These are phyloP conservation scores for Chelidonichthys spinosus DNA, from an alignment of 2,797 vertebrate genomes.

Conservation along the genomic window DNA sequence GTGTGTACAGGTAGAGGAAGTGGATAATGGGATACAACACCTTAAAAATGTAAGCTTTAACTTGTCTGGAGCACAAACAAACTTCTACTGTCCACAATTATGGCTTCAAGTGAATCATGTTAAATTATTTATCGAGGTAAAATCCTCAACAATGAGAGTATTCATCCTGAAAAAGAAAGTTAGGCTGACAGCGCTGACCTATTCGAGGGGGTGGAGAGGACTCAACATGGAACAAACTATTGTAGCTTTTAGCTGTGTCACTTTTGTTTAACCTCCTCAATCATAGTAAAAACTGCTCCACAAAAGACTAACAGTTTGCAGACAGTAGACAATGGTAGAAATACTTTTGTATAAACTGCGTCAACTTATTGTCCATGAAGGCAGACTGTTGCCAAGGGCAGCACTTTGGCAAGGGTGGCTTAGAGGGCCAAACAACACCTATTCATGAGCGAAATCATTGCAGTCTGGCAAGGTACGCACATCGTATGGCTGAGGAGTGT, in stretches of 20 bases:
- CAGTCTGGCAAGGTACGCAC: no score
- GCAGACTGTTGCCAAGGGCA: no score
- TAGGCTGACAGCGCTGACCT: not conserved
- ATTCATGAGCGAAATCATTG: no score
- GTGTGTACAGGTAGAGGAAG: slow-evolving; percentile 1
- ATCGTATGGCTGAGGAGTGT: no score
- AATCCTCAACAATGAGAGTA: slow-evolving; percentile 3
- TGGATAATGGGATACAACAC: slow-evolving; percentile 31
- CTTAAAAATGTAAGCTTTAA: slow-evolving; percentile 48
- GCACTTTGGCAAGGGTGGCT: no score
- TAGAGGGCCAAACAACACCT: no score
- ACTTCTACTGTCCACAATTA: slow-evolving; percentile 9
- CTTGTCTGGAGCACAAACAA: slow-evolving; percentile 40
- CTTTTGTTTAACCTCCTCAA: not conserved
- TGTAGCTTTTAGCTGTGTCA: not conserved
- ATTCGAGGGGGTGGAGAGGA: not conserved
- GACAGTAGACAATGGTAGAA: not conserved
- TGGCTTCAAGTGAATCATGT: slow-evolving; percentile 12
- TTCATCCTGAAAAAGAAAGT: no score
- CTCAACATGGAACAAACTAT: not conserved
- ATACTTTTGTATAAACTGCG: not conserved
- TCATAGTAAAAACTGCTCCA: not conserved
- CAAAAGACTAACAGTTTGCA: not conserved
- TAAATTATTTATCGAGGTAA: slow-evolving; percentile 45
- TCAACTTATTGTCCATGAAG: not conserved